Evolutionary conservation across 2,888 invertebrate genomes (phyloP).

Genomic region (Dromius quadrimaculatus): DNA sequence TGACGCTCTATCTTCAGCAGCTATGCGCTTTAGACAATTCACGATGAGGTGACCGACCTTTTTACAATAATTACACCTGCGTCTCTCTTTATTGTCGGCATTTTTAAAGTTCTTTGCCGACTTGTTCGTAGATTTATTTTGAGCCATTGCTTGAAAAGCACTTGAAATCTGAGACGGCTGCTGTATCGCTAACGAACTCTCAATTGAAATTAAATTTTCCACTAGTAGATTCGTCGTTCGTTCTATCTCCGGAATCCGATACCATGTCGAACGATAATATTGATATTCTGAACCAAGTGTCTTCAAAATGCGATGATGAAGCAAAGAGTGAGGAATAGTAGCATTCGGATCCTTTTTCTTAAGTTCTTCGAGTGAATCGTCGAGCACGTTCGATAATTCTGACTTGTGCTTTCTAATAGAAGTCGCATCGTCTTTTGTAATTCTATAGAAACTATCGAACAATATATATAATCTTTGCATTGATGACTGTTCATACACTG

Average conservation of each 20-base stretch:
- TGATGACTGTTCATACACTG: slow-evolving; percentile 56
- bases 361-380: slow-evolving; percentile 54
- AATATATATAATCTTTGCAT: slow-evolving; percentile 55
- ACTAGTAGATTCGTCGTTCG: slow-evolving; percentile 54
- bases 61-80: slow-evolving; percentile 54
- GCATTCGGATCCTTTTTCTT: slow-evolving; percentile 53
- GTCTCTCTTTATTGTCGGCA: slow-evolving; percentile 45
- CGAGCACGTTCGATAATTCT: slow-evolving; percentile 52
- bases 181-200: slow-evolving; percentile 52
- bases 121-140: background rate
- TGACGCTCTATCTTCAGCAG: slow-evolving; percentile 4
- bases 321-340: slow-evolving; percentile 53
- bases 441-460: slow-evolving; percentile 54
- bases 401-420: slow-evolving; percentile 52
- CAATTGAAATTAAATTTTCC: slow-evolving; percentile 54
- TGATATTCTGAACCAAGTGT: slow-evolving; percentile 55
- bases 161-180: slow-evolving; percentile 36
- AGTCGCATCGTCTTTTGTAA: slow-evolving; percentile 49
- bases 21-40: slow-evolving; percentile 46
- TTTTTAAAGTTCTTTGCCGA: background rate
- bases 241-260: slow-evolving; percentile 52
- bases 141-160: slow-evolving; percentile 4
- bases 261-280: slow-evolving; percentile 55
- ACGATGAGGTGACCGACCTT: slow-evolving; percentile 53
- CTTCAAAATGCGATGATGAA: slow-evolving; percentile 56